Evolutionary conservation across 2,113 vertebrate species (phyloP), one percentile per base, ranked within the genome.

Genomic region (Marcusenius ussheri): DNA sequence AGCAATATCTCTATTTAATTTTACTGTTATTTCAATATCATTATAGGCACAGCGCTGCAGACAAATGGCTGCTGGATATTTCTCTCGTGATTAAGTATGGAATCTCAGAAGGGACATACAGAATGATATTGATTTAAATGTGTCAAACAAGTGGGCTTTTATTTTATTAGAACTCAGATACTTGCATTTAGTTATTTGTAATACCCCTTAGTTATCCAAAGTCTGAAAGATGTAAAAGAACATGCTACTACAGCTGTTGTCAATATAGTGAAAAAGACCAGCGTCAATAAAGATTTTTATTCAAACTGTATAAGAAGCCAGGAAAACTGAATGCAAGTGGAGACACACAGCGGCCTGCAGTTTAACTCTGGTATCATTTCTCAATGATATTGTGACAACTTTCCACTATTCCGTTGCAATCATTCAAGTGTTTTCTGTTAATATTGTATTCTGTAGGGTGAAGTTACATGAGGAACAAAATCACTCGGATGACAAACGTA

Each of bases 1-100:
- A 89, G 90, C 92, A 93, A 90, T 93, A 70, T 92, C 94, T 94
- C 92, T 92, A 93, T 94, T 93, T 84, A 92, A 56, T 91, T 91
- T 83, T 86, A 91, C 90, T 90, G 89, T 90, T 90, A 91, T 58
- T 90, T 66, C 74, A 88, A 88, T 89, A 56, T 77, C 9, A 45
- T 84, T 47, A 15, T 19, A 5, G 3, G 17, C 17, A 49, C 27
- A 87, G 80, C n/a, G 1, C 39, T 56, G 17, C 87, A 90, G 87
- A 56, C 46, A n/a, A 46, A 74, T 3, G 74, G n/a, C 19, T 9
- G 46, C 42, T 17, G n/a, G 45, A 49, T 24, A n/a, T 27, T 49
- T 31, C 62, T 74, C 17, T 66, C 56, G 88, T 56, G 87, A 8
- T 88, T 5, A 89, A 80, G 77, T 85, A 89, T 47, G 90, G 47